These are phyloP conservation scores for Uropsilus gracilis DNA, from an alignment of 2,113 vertebrate genomes.

Conservation along the genomic window DNA sequence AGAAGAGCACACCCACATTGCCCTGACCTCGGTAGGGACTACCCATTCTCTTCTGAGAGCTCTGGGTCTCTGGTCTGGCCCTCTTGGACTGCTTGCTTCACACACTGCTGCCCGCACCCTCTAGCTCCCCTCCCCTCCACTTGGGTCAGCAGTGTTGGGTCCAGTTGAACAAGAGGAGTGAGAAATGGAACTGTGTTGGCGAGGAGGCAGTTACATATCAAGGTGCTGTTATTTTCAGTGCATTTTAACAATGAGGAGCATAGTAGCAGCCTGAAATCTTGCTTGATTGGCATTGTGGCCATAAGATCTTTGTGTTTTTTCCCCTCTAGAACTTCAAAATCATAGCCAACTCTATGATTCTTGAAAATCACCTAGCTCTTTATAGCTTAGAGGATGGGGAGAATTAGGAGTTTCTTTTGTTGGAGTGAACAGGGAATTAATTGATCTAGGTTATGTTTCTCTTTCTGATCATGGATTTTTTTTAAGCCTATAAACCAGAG, in stretches of 20 bases:
- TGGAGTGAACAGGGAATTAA: not conserved
- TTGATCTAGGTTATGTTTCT: not conserved
- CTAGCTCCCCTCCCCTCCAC: too few relatives aligned
- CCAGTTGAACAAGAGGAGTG: not conserved
- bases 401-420: not conserved
- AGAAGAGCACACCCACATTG: not conserved
- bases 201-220: not conserved
- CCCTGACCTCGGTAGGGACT: accelerated
- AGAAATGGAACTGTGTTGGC: not conserved
- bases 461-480: not conserved
- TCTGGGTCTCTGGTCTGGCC: not conserved
- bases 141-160: not conserved
- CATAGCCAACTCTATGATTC: not conserved
- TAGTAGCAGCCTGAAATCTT: not conserved
- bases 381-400: not conserved
- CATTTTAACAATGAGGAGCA: not conserved
- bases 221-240: not conserved
- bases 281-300: not conserved
- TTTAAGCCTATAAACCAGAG: not conserved
- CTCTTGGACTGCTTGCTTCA: not conserved
- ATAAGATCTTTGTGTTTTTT: not conserved
- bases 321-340: not conserved
- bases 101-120: accelerated
- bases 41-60: not conserved
- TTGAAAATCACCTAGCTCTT: not conserved